phyloP scores from a whole-genome alignment of 2,113 vertebrate species.

The Eulemur macaco region DNA sequence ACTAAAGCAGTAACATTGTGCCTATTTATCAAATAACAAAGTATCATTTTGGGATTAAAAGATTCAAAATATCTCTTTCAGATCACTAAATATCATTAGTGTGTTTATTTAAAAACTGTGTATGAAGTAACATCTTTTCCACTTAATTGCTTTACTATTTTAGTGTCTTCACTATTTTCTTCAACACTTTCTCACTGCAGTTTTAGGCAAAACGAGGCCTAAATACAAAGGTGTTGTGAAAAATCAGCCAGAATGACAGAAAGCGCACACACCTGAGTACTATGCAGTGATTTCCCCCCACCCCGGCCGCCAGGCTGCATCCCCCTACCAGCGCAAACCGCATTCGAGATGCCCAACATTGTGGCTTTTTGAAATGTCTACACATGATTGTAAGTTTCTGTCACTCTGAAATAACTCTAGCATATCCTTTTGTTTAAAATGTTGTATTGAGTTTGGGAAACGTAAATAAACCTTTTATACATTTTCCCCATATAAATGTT shows the following conservation, averaged over 20 bases:
- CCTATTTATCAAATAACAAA: not conserved
- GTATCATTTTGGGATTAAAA: not conserved
- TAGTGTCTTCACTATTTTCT: not conserved
- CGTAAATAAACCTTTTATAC: not conserved
- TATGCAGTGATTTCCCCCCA: not conserved
- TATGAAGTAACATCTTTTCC: not conserved
- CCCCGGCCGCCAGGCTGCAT: no score
- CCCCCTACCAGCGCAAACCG: not conserved
- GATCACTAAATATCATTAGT: not conserved
- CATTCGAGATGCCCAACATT: not conserved
- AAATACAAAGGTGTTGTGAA: not conserved
- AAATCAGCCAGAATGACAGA: not conserved
- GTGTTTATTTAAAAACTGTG: not conserved
- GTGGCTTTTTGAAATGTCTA: not conserved
- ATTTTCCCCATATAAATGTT: not conserved
- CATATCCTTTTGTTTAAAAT: not conserved
- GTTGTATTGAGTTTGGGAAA: not conserved
- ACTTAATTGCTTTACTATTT: not conserved
- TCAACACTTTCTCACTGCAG: not conserved
- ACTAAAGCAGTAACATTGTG: not conserved
- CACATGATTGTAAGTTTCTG: not conserved
- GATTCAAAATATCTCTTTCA: not conserved
- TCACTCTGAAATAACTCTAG: not conserved
- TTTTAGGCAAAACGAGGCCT: not conserved
- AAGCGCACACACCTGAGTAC: not conserved